Percentiles rank a stretch among this genome's conserved stretches.
These are phyloP conservation scores for Catamblyrhynchus diadema DNA, from an alignment of 2,797 vertebrate genomes.

Conservation along the genomic window DNA sequence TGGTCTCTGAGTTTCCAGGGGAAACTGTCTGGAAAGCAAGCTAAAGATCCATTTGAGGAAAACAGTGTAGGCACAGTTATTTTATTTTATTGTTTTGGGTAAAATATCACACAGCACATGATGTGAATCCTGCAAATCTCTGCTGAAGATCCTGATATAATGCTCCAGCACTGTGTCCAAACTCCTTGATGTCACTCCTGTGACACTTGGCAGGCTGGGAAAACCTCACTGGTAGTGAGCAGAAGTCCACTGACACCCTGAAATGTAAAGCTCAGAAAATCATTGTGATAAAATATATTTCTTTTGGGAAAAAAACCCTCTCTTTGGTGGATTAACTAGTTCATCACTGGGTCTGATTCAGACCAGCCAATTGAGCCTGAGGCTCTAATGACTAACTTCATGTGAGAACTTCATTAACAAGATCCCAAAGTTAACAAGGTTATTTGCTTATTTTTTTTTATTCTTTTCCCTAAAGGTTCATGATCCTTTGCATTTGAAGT, in stretches of 20 bases:
- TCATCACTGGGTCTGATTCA: background rate
- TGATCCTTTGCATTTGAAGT: background rate
- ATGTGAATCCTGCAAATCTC: background rate
- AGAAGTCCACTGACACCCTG: background rate
- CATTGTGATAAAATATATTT: background rate
- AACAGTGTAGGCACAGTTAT: background rate
- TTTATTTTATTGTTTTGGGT: background rate
- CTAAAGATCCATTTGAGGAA: background rate
- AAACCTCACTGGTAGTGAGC: background rate
- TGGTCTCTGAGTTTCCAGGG: background rate
- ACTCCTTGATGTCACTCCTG: fast-evolving
- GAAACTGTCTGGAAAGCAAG: background rate
- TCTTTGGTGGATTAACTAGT: background rate
- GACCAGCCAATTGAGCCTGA: background rate
- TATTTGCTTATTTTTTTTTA: background rate
- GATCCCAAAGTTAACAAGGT: background rate
- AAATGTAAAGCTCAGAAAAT: background rate
- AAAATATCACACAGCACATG: background rate
- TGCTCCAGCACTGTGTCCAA: background rate
- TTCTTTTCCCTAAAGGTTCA: background rate
- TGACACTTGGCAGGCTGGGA: background rate
- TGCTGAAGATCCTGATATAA: background rate
- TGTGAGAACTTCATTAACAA: background rate
- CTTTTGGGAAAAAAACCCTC: background rate
- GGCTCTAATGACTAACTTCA: background rate